Conservation (phyloP, 2,888 invertebrate species). For the Ormyrus labotus region DNA sequence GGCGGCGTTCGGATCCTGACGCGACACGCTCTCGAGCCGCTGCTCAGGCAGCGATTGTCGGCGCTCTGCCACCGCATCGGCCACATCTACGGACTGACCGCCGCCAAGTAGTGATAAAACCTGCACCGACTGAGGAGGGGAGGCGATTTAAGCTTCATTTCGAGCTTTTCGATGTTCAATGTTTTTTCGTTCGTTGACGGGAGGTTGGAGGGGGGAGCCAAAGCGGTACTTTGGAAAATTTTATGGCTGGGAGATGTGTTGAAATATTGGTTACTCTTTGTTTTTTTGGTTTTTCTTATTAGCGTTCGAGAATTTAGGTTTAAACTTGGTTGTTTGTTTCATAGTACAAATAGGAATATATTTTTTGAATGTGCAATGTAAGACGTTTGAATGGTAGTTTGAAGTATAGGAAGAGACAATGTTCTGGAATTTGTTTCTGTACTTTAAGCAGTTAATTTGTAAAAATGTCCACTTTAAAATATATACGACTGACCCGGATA, state of each 20-base stretch:
- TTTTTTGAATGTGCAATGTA: conserved; percentile 55
- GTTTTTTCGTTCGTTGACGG: too few relatives aligned
- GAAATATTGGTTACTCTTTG: too few relatives aligned
- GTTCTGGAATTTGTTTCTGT: neutral
- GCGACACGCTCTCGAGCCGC: conserved; percentile 78
- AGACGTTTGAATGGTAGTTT: neutral
- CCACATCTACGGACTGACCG: conserved; percentile 75
- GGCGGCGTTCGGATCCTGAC: conserved; percentile 78
- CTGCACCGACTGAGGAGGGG: too few relatives aligned
- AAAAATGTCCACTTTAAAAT: neutral
- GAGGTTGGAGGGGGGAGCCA: too few relatives aligned
- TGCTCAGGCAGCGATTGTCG: conserved; percentile 78
- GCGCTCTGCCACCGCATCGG: conserved; percentile 78
- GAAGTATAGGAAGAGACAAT: neutral
- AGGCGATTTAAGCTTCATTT: too few relatives aligned
- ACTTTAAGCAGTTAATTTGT: neutral
- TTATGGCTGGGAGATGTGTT: too few relatives aligned
- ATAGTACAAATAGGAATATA: too few relatives aligned
- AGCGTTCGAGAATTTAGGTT: conserved; percentile 47
- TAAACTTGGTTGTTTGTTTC: conserved; percentile 1
- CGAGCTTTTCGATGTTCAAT: too few relatives aligned
- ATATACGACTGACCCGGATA: conserved; percentile 16
- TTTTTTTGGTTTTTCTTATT: too few relatives aligned
- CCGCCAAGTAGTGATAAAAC: too few relatives aligned
- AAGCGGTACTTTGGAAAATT: too few relatives aligned